phyloP scores from a whole-genome alignment of 2,113 vertebrate genomes.

The Indicator maculatus region DNA sequence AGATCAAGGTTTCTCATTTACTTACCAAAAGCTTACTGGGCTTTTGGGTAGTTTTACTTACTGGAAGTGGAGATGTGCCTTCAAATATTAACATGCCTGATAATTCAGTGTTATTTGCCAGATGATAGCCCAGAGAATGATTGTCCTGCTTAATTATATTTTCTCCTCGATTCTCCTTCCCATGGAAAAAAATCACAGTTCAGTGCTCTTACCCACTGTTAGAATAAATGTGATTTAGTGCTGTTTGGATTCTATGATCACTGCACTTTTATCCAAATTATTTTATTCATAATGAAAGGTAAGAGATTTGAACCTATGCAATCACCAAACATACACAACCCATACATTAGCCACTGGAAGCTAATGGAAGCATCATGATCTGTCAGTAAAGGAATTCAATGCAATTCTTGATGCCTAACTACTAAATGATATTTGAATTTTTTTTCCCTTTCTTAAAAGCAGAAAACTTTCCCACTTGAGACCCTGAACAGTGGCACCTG shows the following conservation, averaged over 20 bases:
- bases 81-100: not conserved
- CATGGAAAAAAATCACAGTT: not conserved
- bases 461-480: not conserved
- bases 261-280: not conserved
- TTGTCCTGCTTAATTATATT: not conserved
- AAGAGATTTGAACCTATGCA: not conserved
- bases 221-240: not conserved
- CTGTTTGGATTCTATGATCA: not conserved
- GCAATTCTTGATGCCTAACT: not conserved
- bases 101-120: constrained; percentile 1
- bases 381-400: not conserved
- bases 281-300: not conserved
- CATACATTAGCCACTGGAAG: not conserved
- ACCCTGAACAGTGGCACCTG: not conserved
- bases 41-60: not conserved
- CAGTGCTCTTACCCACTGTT: not conserved
- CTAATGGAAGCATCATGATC: not conserved
- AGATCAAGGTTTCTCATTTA: not conserved
- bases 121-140: not conserved
- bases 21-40: not conserved
- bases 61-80: not conserved
- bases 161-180: not conserved
- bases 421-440: not conserved
- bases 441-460: not conserved
- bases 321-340: not conserved